These are phyloP conservation scores for Pangasianodon hypophthalmus DNA, from an alignment of 2,113 vertebrate genomes.

Conservation along the genomic window DNA sequence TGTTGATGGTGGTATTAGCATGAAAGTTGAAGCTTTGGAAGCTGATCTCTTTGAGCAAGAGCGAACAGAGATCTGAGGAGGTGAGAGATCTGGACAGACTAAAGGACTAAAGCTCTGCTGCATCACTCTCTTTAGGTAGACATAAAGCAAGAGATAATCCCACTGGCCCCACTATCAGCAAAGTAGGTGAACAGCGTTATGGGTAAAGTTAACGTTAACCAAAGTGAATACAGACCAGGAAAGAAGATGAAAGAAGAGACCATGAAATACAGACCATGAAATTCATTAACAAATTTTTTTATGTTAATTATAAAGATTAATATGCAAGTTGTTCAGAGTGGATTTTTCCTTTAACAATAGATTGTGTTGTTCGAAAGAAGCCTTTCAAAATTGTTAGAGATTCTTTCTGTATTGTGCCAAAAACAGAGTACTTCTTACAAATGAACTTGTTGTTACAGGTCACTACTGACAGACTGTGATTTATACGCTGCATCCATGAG, in stretches of 20 bases:
- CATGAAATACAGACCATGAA: not conserved
- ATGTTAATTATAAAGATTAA: not conserved
- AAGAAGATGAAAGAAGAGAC: not conserved
- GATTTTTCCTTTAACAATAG: not conserved
- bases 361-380: not conserved
- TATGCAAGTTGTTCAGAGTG: not conserved
- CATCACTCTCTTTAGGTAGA: not conserved
- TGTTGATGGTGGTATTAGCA: not conserved
- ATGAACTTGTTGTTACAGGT: constrained; percentile 14
- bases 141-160: not conserved
- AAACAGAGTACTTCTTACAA: not conserved
- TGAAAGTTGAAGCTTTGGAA: not conserved
- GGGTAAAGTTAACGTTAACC: not conserved
- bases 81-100: not conserved
- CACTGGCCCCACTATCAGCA: not conserved
- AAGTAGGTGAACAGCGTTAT: not conserved
- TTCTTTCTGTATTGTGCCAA: constrained; percentile 8
- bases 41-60: not conserved
- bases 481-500: constrained; percentile 19
- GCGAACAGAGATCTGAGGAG: not conserved
- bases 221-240: not conserved
- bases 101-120: not conserved
- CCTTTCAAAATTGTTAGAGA: not conserved
- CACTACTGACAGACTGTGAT: constrained; percentile 11
- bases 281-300: too few species aligned